Evolutionary conservation across 2,888 invertebrate species (phyloP).

Genomic region (Campoletis raptor): DNA sequence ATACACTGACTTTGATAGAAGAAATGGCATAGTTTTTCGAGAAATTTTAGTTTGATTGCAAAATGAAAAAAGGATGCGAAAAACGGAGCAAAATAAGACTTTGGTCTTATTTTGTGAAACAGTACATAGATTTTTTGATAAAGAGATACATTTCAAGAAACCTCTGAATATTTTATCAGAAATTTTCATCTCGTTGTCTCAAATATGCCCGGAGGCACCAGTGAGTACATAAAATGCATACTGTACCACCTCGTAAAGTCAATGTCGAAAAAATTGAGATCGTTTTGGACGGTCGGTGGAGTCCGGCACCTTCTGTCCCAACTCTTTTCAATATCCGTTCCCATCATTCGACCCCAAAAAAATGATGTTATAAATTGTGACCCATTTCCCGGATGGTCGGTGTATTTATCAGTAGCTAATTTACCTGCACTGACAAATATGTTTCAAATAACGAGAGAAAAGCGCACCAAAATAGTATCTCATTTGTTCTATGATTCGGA

Average conservation of each 20-base stretch:
- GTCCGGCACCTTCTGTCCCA: conserved; percentile 25
- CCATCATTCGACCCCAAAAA: conserved; percentile 12
- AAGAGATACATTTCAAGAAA: neutral
- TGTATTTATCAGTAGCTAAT: conserved; percentile 31
- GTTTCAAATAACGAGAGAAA: too few relatives aligned
- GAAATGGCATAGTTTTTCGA: neutral
- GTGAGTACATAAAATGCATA: conserved; percentile 55
- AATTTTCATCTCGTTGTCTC: conserved; percentile 3
- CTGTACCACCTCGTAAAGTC: conserved; percentile 65
- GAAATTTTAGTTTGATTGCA: neutral
- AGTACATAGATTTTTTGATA: neutral
- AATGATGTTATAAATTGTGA: conserved; percentile 55
- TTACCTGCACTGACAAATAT: conserved; percentile 5
- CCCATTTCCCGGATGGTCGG: neutral
- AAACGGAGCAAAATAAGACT: too few relatives aligned
- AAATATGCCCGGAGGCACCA: neutral
- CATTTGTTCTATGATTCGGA: conserved; percentile 11
- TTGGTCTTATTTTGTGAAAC: too few relatives aligned
- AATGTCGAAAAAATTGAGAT: conserved; percentile 60
- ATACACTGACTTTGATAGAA: neutral
- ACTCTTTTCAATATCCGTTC: conserved; percentile 53
- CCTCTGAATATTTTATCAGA: neutral
- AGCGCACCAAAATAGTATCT: conserved; percentile 21
- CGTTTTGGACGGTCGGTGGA: conserved; percentile 4
- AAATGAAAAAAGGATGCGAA: too few relatives aligned